Evolutionary conservation across 2,797 vertebrate species (phyloP).

Genomic region (Spinus pinus): DNA sequence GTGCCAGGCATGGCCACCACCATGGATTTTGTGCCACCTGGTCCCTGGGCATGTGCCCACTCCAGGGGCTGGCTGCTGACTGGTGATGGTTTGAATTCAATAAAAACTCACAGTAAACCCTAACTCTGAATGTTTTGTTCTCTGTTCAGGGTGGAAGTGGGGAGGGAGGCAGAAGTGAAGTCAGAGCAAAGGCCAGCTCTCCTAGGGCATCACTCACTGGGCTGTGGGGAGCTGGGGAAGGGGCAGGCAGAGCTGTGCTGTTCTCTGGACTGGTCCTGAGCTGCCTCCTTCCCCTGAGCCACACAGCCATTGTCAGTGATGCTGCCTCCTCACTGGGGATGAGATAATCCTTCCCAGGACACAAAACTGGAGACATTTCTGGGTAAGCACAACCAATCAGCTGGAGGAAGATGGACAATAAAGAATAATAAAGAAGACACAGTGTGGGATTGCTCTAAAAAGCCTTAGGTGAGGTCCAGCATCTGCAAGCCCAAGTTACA

Average conservation of each 20-base stretch:
- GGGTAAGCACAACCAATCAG: not conserved
- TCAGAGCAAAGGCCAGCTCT: not conserved
- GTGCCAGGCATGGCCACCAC: not conserved
- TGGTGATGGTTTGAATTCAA: not conserved
- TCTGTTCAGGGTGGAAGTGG: not conserved
- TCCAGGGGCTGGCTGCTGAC: not conserved
- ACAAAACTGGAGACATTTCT: not conserved
- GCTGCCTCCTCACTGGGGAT: not conserved
- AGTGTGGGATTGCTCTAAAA: not conserved
- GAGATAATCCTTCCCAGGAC: not conserved
- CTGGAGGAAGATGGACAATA: not conserved
- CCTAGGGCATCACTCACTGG: not conserved
- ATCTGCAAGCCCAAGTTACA: not conserved
- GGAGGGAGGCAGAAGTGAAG: not conserved
- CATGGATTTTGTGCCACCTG: not conserved
- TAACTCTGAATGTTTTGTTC: not conserved
- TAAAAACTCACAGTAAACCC: not conserved
- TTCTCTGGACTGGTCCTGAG: not conserved
- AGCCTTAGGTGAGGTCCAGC: not conserved
- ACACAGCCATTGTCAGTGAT: fast-evolving
- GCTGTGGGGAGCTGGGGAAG: not conserved
- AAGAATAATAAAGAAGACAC: not conserved
- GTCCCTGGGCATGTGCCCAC: not conserved
- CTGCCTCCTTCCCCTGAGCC: not conserved
- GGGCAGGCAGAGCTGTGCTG: not conserved